Evolutionary conservation across 2,113 vertebrate species (phyloP).

Genomic region (Chelonoidis abingdonii): DNA sequence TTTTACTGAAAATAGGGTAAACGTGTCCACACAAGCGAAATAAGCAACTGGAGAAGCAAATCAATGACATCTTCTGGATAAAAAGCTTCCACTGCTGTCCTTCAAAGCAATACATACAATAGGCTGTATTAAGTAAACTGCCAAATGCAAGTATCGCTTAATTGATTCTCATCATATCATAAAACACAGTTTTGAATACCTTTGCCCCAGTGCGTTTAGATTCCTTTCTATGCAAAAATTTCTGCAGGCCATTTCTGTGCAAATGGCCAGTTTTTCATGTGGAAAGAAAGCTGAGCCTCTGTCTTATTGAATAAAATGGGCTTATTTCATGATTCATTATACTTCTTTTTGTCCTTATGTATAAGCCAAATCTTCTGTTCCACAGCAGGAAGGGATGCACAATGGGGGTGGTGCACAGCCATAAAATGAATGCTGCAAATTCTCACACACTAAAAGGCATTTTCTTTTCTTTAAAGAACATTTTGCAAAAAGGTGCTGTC

Average conservation of each 20-base stretch:
- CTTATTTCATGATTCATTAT: conserved; percentile 74
- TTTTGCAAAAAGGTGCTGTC: conserved; percentile 52
- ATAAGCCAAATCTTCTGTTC: conserved; percentile 57
- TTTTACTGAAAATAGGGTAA: conserved; percentile 28
- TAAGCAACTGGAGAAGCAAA: conserved; percentile 29
- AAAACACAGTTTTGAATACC: conserved; percentile 31
- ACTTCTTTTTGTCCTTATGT: conserved; percentile 38
- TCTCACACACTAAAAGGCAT: conserved; percentile 28
- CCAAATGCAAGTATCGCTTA: conserved; percentile 42
- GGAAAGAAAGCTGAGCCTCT: conserved; percentile 64
- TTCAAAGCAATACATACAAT: neutral
- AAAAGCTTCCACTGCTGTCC: neutral
- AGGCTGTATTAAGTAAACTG: neutral
- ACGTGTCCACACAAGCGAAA: neutral
- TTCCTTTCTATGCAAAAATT: conserved; percentile 60
- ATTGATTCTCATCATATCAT: neutral
- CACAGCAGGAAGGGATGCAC: neutral
- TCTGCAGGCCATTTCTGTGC: conserved; percentile 68
- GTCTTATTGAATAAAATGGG: conserved; percentile 65
- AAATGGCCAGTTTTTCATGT: conserved; percentile 61
- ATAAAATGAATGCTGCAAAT: conserved; percentile 45
- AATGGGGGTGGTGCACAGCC: neutral
- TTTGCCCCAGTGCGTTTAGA: conserved; percentile 10
- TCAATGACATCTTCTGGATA: conserved; percentile 20
- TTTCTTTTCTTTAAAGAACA: neutral